Base-by-base conservation (phyloP, 2,113 vertebrate genomes). In the Scophthalmus maximus region DNA sequence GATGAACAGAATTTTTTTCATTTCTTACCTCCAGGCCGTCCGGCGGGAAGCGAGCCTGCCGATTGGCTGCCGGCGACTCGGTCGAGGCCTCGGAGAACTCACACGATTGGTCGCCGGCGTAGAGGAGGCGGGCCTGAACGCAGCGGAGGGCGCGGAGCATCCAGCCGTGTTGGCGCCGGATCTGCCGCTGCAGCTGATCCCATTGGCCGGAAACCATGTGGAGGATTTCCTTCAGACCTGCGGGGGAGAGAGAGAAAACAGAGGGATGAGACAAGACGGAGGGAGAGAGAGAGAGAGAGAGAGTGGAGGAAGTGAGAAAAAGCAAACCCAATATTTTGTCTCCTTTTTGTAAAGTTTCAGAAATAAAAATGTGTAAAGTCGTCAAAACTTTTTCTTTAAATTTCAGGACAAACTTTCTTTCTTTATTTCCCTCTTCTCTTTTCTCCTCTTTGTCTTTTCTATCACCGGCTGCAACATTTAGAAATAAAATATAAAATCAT, bases 151-250 rank as follows among this genome's bases (percentile, higher is more conserved):
- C 92, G 78, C 93, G 93, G 85, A 98, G 94, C 94, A 99, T 98
- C 97, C 97, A 99, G 91, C 95, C 94, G 91, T 99, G 97, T 88
- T 98, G 97, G 86, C 96, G 95, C 89, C 96, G 95, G 91, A 98
- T 97, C 95, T 99, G 97, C 77, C 93, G 95, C 94, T 98, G 97
- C 82, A 99, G 94, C 90, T 98, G 96, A 84, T 95, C 96, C 97
- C 97, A 98, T 82, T 99, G 97, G 92, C 93, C 93, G 50, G 93
- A 92, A 76, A 98, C 96, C 95, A 97, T 97, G 79, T 94, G 94
- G 89, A 99, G 93, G 93, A 95, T 98, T 86, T 98, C 97, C 93
- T 94, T 95, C 83, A 99, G 94, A 81, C 95, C 97, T 99, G 94
- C 8, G 57, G 74, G 76, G 65, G 17, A 2, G 52, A 44, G 20